Percentiles rank a stretch among this genome's conserved stretches.
Conservation (phyloP, 2,797 vertebrate species). For the Lateolabrax maculatus region DNA sequence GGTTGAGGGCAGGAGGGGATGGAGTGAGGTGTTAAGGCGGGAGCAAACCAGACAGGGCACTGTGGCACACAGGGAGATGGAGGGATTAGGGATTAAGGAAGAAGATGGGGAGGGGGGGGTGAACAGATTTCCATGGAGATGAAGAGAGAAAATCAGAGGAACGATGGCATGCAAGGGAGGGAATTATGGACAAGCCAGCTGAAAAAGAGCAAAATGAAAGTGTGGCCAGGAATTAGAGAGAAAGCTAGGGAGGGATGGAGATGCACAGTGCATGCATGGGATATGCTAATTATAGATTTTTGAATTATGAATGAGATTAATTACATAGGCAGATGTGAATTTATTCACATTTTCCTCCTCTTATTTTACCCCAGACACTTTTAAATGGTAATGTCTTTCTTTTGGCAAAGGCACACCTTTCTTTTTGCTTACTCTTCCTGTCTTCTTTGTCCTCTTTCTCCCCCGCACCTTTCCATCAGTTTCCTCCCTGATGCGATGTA, state of each 20-base stretch:
- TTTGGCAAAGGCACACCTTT: constrained; percentile 39
- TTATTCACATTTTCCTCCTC: constrained; percentile 60
- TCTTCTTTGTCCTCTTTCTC: constrained; percentile 12
- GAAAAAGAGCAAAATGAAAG: constrained; percentile 55
- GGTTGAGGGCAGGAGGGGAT: constrained; percentile 44
- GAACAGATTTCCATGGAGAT: constrained; percentile 77
- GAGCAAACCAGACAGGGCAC: constrained; percentile 55
- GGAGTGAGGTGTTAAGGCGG: constrained; percentile 58
- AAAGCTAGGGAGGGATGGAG: constrained; percentile 39
- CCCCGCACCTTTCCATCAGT: constrained; percentile 12
- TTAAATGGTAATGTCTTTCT: constrained; percentile 66
- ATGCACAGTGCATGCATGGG: constrained; percentile 56
- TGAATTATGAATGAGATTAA: constrained; percentile 86
- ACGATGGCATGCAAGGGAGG: constrained; percentile 56
- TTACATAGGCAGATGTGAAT: constrained; percentile 70
- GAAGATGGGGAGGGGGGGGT: constrained; percentile 47
- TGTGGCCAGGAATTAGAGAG: constrained; percentile 41
- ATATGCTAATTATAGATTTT: constrained; percentile 78
- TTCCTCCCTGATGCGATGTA: constrained; percentile 27
- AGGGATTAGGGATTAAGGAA: constrained; percentile 74
- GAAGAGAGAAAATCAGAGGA: constrained; percentile 62
- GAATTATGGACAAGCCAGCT: constrained; percentile 47
- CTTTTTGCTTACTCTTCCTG: constrained; percentile 7
- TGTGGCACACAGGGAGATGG: constrained; percentile 62
- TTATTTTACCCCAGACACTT: constrained; percentile 57